Percentiles rank a stretch among this genome's conserved stretches.
These are phyloP conservation scores for Planococcus citri DNA, from an alignment of 1,140 invertebrate species.

Conservation along the genomic window DNA sequence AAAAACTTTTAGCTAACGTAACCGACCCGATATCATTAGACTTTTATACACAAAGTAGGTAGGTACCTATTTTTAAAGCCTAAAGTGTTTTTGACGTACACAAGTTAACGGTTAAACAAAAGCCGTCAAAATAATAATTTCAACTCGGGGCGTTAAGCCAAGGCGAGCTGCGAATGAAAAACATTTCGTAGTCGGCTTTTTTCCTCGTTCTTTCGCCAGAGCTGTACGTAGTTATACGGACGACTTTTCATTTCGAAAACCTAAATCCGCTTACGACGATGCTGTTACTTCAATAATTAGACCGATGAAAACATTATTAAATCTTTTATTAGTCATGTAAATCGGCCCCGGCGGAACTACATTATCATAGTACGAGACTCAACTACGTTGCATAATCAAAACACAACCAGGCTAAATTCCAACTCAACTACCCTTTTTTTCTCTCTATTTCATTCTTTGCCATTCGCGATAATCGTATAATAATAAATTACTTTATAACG, in stretches of 20 bases:
- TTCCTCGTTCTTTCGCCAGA: background rate
- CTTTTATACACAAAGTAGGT: background rate
- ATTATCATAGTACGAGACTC: too few species aligned
- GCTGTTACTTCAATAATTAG: background rate
- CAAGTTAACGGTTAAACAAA: slow-evolving; percentile 3
- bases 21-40: background rate
- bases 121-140: slow-evolving; percentile 7
- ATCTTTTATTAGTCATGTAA: background rate
- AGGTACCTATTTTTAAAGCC: background rate
- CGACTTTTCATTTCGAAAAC: background rate
- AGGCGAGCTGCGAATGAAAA: background rate
- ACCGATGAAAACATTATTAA: background rate
- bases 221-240: background rate
- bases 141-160: background rate
- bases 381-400: too few species aligned
- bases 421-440: too few species aligned
- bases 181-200: background rate
- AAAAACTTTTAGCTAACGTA: background rate
- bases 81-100: slow-evolving; percentile 7
- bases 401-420: too few species aligned
- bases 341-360: background rate
- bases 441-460: too few species aligned
- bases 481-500: too few species aligned
- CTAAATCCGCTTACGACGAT: background rate
- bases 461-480: too few species aligned